Evolutionary conservation across 2,797 vertebrate species (phyloP).

Genomic region (Mastacembelus armatus): DNA sequence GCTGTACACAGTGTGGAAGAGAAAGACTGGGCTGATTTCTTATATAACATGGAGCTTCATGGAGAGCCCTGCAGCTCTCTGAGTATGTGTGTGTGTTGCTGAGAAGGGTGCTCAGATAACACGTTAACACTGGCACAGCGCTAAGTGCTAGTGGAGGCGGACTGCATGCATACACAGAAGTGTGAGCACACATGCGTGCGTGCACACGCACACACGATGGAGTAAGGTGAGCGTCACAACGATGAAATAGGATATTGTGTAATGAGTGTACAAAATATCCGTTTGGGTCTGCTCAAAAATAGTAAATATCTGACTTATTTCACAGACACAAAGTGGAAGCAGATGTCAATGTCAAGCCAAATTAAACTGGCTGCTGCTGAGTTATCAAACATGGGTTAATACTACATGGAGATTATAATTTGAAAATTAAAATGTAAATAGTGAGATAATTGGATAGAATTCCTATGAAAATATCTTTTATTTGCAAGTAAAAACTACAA

Average conservation of each 20-base stretch:
- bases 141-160: slow-evolving; percentile 76
- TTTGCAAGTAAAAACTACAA: slow-evolving; percentile 34
- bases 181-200: slow-evolving; percentile 25
- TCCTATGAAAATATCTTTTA: slow-evolving; percentile 1
- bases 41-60: slow-evolving; percentile 72
- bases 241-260: slow-evolving; percentile 62
- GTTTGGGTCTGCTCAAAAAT: slow-evolving; percentile 22
- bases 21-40: slow-evolving; percentile 58
- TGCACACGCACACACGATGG: slow-evolving; percentile 20
- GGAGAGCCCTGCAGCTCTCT: slow-evolving; percentile 68
- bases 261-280: slow-evolving; percentile 40
- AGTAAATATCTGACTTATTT: background rate
- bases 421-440: too few species aligned
- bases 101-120: slow-evolving; percentile 59
- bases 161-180: slow-evolving; percentile 40
- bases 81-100: slow-evolving; percentile 43
- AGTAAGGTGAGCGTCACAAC: slow-evolving; percentile 53
- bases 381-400: too few species aligned
- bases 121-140: slow-evolving; percentile 58
- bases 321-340: background rate
- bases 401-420: too few species aligned
- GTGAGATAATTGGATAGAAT: background rate
- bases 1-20: slow-evolving; percentile 44
- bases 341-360: background rate
- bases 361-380: background rate